A percentile compares a stretch with the other conserved stretches of the same genome.
Evolutionary conservation across 2,888 invertebrate genomes (phyloP).

Genomic region (Lochmaea capreae): DNA sequence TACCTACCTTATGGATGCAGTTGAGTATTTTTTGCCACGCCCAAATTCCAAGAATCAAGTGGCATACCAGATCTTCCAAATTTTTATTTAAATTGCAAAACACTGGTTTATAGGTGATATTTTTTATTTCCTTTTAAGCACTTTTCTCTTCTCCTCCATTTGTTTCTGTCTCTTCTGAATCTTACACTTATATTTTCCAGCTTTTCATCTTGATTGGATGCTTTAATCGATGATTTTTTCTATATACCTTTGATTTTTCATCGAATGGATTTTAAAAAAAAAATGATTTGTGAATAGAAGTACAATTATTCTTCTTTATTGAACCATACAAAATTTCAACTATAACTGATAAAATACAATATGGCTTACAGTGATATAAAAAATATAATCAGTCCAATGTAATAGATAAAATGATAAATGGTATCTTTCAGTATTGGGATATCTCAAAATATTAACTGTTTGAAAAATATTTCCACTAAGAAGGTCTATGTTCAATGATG

Average conservation of each 20-base stretch:
- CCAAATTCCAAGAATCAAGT: too few relatives aligned
- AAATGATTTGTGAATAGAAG: neutral
- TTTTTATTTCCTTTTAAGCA: too few relatives aligned
- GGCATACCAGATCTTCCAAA: too few relatives aligned
- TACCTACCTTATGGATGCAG: too few relatives aligned
- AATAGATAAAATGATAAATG: slow-evolving; percentile 45
- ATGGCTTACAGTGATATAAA: slow-evolving; percentile 41
- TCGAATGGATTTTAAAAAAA: neutral
- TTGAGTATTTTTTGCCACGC: too few relatives aligned
- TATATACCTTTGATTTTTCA: too few relatives aligned
- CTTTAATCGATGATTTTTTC: neutral
- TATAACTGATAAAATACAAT: slow-evolving; percentile 43
- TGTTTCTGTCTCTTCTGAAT: too few relatives aligned
- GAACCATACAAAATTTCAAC: slow-evolving; percentile 32
- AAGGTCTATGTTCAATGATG: neutral
- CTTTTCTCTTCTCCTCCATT: too few relatives aligned
- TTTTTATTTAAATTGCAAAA: too few relatives aligned
- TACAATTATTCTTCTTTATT: neutral
- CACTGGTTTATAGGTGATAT: too few relatives aligned
- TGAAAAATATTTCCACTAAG: neutral
- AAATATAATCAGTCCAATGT: slow-evolving; percentile 44
- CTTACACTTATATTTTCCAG: too few relatives aligned
- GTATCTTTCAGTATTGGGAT: slow-evolving; percentile 17
- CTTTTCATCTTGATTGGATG: too few relatives aligned
- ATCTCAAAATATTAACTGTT: neutral